Conservation (phyloP, 30 jellyfish, hydroid and myxozoan genomes). For the Hydra vulgaris region DNA sequence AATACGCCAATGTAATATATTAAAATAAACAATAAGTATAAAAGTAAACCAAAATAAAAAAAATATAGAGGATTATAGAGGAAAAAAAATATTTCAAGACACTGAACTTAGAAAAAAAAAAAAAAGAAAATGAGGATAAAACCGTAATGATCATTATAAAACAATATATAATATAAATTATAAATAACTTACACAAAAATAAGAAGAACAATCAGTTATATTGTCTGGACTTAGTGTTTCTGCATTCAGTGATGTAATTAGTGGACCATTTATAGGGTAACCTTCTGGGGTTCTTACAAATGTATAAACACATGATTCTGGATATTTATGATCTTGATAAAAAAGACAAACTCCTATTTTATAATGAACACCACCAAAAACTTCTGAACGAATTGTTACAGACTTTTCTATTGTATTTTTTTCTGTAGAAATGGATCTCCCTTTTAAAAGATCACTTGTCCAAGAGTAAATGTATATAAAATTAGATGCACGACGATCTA, state of each 20-base stretch:
- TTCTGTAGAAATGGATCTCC: not conserved
- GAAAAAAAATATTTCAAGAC: too few species aligned
- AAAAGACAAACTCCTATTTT: conserved; percentile 3
- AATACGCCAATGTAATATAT: too few species aligned
- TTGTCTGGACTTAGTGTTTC: not conserved
- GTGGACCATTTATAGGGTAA: not conserved
- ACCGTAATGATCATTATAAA: not conserved
- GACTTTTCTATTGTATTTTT: not conserved
- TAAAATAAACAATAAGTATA: too few species aligned
- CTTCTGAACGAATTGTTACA: not conserved
- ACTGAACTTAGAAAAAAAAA: too few species aligned
- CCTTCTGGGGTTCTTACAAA: conserved; percentile 3
- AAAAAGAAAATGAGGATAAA: not conserved
- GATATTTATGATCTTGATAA: not conserved
- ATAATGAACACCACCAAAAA: conserved; percentile 2
- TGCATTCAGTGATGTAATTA: not conserved
- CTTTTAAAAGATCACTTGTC: not conserved
- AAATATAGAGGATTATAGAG: too few species aligned
- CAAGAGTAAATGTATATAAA: not conserved
- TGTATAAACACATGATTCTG: not conserved
- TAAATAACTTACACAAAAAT: not conserved
- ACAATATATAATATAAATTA: not conserved
- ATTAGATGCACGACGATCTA: not conserved
- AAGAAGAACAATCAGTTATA: not conserved
- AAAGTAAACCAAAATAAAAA: too few species aligned